Evolutionary conservation across 2,113 vertebrate genomes (phyloP).

Genomic region (Cephalopterus ornatus): DNA sequence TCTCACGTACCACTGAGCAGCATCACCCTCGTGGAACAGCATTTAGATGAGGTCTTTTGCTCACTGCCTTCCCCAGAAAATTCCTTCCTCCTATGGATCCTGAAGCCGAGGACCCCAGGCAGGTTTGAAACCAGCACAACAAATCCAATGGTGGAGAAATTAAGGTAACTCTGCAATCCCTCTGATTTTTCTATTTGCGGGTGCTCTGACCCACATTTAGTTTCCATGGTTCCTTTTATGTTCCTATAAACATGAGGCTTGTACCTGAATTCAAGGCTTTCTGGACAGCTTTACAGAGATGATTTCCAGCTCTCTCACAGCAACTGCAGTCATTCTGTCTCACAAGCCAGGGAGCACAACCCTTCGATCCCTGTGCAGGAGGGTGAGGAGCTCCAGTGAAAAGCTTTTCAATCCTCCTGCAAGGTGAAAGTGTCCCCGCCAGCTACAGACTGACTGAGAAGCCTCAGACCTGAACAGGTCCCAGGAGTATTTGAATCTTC

Average conservation of each 20-base stretch:
- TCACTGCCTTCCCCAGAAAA: neutral
- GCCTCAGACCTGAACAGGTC: neutral
- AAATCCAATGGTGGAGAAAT: neutral
- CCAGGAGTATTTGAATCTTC: neutral
- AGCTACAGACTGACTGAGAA: neutral
- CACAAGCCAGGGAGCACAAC: neutral
- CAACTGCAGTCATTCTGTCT: slow-evolving; percentile 3
- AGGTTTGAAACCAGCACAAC: neutral
- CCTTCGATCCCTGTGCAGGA: neutral
- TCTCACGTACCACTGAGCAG: neutral
- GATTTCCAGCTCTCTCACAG: slow-evolving; percentile 7
- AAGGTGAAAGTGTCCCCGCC: neutral
- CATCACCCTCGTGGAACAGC: accelerated
- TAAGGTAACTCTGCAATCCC: neutral
- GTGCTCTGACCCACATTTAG: slow-evolving; percentile 33
- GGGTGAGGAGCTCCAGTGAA: neutral
- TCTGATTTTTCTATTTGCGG: neutral
- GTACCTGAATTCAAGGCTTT: slow-evolving; percentile 13
- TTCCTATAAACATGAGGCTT: slow-evolving; percentile 39
- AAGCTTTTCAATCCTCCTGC: neutral
- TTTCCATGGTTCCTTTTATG: slow-evolving; percentile 48
- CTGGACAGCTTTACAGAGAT: slow-evolving; percentile 41
- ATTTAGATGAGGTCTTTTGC: neutral
- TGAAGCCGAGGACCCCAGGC: neutral
- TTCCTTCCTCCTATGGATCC: neutral